Conservation (phyloP, 1,140 invertebrate species). For the Drosophila kanapiae region DNA sequence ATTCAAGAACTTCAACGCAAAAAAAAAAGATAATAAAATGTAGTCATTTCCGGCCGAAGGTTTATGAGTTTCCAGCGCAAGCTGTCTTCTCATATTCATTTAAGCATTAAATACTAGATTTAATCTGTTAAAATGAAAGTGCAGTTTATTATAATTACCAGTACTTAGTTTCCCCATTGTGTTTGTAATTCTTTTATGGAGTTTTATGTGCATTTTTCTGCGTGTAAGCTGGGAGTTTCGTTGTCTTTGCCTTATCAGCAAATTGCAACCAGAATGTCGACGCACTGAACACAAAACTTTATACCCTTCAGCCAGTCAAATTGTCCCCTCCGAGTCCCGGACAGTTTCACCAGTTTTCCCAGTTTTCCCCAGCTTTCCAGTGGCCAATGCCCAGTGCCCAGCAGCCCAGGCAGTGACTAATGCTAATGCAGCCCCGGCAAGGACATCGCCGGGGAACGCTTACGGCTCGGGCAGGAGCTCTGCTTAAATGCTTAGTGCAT, state of each 20-base stretch:
- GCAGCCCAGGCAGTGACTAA: slow-evolving; percentile 28
- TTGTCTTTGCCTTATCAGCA: slow-evolving; percentile 61
- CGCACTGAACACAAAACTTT: slow-evolving; percentile 60
- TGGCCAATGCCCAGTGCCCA: background rate
- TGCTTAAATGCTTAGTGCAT: slow-evolving; percentile 51
- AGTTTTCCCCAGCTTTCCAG: background rate
- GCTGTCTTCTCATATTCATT: too few relatives aligned
- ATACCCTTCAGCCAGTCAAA: slow-evolving; percentile 62
- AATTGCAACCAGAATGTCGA: slow-evolving; percentile 71
- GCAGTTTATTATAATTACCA: background rate
- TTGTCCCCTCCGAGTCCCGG: slow-evolving; percentile 10
- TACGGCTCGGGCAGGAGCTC: slow-evolving; percentile 19
- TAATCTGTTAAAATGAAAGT: too few relatives aligned
- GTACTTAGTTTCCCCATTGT: background rate
- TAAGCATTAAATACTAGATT: too few relatives aligned
- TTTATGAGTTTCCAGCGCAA: too few relatives aligned
- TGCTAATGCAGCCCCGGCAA: slow-evolving; percentile 41
- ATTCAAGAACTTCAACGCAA: background rate
- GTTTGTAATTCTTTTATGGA: background rate
- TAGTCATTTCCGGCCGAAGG: too few relatives aligned
- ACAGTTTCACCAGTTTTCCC: background rate
- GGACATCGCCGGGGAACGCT: slow-evolving; percentile 10
- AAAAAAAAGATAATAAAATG: background rate
- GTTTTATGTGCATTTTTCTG: background rate
- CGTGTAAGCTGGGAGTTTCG: slow-evolving; percentile 22